Evolutionary conservation across 2,888 invertebrate species (phyloP), one percentile per base, ranked within the genome.

Genomic region (Spilosoma lubricipeda): DNA sequence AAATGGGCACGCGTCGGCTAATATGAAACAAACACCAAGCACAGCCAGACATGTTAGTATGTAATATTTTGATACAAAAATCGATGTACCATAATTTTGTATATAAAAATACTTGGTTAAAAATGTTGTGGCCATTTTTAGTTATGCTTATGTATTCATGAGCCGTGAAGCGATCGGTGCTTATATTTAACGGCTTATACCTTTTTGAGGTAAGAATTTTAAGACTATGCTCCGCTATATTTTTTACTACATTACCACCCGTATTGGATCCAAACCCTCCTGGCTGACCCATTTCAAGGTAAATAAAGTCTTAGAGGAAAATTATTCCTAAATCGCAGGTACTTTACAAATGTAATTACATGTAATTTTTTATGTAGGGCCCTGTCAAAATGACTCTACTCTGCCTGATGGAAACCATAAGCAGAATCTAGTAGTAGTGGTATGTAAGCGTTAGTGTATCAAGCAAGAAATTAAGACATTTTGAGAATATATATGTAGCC

Each of bases 231-330:
- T 5, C 45, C 30, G 42, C 30, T 59, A 59, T 52, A 67, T 68
- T 67, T 72, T 67, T 67, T 36, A 33, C 30, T 33, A 45, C 45
- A 67, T 72, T 67, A 45, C 59, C 42, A 56, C 4, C 36, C 33
- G 39, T 63, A 72, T 67, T 27, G 42, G 33, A 30, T 63, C 39
- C 63, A 56, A n/a, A 18, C 36, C 69, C 15, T 33, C 18, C 23
- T 59, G 23, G n/a, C 13, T 73, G 68, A 48, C 68, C 70, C 65
- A 70, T 69, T 73, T 65, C 39, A 56, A 56, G 69, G 52, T 69
- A 65, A 73, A 73, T 68, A 73, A 68, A 68, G 63, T n/a, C 48
- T 48, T 33, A 48, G 20, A 73, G 36, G 48, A 64, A 72, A 67
- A 67, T 67, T 5, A 45, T 72, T 45, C 30, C 23, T 23, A 42